Base-by-base conservation (phyloP, 1,140 invertebrate species). In the Ruditapes philippinarum region DNA sequence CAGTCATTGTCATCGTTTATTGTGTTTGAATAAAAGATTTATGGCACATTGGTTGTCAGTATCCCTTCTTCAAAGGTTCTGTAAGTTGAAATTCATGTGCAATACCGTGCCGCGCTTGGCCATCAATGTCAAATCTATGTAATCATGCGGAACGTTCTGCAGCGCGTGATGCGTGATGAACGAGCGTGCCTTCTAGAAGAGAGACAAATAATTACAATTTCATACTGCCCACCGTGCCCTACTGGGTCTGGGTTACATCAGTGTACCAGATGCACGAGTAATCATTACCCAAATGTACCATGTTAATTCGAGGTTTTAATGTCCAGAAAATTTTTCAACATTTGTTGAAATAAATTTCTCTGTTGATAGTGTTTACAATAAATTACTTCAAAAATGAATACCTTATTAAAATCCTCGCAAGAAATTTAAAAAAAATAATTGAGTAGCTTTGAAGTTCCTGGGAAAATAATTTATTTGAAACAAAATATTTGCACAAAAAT, bases 161-260 rank as follows among this genome's bases (percentile, higher is more conserved):
- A 78, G 45, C 25, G 45, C 31, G 25, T 31, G 54, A 78, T 78
- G 74, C 45, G 36, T 78, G 74, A 78, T 78, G 25, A 78, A 78
- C 31, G 74, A 78, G 74, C 74, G 74, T 78, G 74, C 45, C 38
- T 78, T 36, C 33, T 49, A 54, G 45, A 11, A 51, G 28, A 12
- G n/a, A 14, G 73, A 76, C 73, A 76, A 76, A 76, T 76, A 76
- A 76, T 76, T 76, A 49, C 73, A 49, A 76, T 76, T 76, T 76
- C 73, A 76, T 76, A 76, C 42, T 76, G 40, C 42, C 42, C 1
- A 28, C 51, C n/a, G 42, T 73, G 73, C 31, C 5, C 73, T 1
- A 42, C 42, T 51, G 45, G 74, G 31, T 38, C 74, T 78, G 74
- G 11, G 28, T 78, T 78, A 78, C 74, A 28, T 78, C 74, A 78